Percentiles rank a stretch among this genome's conserved stretches.
These are phyloP conservation scores for Steinernema carpocapsae DNA, from an alignment of 2,888 invertebrate genomes.

Conservation along the genomic window DNA sequence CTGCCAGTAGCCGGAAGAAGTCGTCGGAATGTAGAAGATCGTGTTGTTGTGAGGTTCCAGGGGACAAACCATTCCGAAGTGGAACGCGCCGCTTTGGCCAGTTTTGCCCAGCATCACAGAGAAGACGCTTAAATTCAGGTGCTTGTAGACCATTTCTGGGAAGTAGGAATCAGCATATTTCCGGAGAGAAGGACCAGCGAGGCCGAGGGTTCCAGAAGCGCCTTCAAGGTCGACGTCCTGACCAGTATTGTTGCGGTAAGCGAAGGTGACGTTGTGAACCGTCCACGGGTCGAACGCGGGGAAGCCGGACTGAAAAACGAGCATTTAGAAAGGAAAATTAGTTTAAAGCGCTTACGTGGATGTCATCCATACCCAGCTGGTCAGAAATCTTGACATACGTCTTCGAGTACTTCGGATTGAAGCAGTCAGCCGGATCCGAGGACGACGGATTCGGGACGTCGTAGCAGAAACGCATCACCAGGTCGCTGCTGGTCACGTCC, in stretches of 20 bases:
- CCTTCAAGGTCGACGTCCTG: not conserved
- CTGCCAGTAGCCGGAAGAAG: not conserved
- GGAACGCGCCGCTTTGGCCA: not conserved
- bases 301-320: not conserved
- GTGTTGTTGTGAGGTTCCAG: not conserved
- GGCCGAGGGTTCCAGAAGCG: not conserved
- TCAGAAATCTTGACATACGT: not conserved
- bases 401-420: conserved; percentile 2
- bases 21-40: not conserved
- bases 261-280: not conserved
- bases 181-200: not conserved
- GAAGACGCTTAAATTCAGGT: not conserved
- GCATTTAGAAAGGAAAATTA: not conserved
- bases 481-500: conserved; percentile 9
- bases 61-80: conserved; percentile 16
- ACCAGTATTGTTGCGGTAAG: not conserved
- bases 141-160: not conserved
- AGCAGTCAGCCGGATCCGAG: not conserved
- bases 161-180: not conserved
- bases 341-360: not conserved
- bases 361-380: not conserved
- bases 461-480: not conserved
- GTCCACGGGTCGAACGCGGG: not conserved
- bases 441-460: not conserved
- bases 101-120: not conserved